phyloP scores from a whole-genome alignment of 2,113 vertebrate species.

The Emydocephalus ijimae region DNA sequence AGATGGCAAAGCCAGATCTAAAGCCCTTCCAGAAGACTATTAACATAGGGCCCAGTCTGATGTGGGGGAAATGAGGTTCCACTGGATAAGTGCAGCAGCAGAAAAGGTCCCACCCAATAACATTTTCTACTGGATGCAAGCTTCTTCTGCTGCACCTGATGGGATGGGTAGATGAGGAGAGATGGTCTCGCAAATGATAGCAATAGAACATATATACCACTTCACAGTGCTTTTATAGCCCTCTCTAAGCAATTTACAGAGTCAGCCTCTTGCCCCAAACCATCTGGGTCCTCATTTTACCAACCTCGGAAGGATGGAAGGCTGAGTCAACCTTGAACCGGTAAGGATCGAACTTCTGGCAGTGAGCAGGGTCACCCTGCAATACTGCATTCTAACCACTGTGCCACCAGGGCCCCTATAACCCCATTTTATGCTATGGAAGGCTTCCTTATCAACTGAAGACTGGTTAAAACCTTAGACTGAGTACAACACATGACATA shows the following conservation, averaged over 20 bases:
- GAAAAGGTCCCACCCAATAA: not conserved
- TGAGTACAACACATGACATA: not conserved
- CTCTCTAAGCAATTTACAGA: not conserved
- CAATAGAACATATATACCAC: not conserved
- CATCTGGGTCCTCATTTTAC: not conserved
- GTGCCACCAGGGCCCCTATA: not conserved
- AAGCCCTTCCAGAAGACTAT: not conserved
- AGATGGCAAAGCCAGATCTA: not conserved
- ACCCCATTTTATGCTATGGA: not conserved
- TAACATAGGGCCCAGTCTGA: not conserved
- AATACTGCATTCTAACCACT: not conserved
- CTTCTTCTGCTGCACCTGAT: not conserved
- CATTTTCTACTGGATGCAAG: not conserved
- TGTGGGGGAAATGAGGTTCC: not conserved
- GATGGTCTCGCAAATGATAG: too few species aligned
- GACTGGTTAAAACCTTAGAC: not conserved
- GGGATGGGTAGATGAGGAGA: not conserved
- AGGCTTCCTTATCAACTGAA: not conserved
- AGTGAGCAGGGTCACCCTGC: not conserved
- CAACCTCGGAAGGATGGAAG: not conserved
- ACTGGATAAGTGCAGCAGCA: not conserved
- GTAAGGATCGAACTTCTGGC: not conserved
- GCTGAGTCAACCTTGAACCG: not conserved
- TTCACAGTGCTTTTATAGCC: not conserved
- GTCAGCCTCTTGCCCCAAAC: not conserved